Conservation (phyloP, 2,888 invertebrate species). For the Augochlorella aurata region DNA sequence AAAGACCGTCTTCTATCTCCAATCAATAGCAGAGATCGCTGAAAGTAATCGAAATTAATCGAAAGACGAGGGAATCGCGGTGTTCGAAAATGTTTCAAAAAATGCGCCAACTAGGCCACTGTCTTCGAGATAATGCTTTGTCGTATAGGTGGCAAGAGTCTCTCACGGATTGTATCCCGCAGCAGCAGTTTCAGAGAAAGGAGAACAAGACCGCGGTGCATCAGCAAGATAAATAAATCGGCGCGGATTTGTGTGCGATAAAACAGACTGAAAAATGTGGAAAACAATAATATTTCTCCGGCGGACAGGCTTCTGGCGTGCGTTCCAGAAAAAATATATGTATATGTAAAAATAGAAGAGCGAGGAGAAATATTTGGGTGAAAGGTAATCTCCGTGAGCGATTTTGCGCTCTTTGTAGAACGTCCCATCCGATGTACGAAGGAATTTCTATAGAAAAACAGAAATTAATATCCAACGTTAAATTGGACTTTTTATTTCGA, state of each 20-base stretch:
- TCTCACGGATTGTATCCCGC: background rate
- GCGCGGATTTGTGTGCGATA: background rate
- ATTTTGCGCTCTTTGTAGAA: background rate
- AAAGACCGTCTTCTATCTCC: no score
- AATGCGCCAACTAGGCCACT: background rate
- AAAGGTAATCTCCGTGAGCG: background rate
- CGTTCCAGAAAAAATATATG: conserved; percentile 16
- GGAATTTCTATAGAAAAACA: conserved; percentile 8
- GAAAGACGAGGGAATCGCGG: no score
- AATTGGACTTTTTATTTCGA: background rate
- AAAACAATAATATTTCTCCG: conserved; percentile 47
- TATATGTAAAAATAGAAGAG: conserved; percentile 42
- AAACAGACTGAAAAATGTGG: conserved; percentile 33
- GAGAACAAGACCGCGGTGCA: background rate
- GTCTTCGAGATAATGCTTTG: background rate
- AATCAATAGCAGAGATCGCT: no score
- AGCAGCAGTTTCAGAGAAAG: no score
- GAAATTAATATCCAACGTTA: background rate
- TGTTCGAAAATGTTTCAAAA: no score
- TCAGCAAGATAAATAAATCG: conserved; percentile 33
- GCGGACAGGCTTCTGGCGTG: background rate
- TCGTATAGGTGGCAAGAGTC: background rate
- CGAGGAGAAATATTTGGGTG: conserved; percentile 18
- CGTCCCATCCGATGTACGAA: background rate
- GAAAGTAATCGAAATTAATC: no score